Conservation (phyloP, 1,140 invertebrate genomes). For the Aphis gossypii region DNA sequence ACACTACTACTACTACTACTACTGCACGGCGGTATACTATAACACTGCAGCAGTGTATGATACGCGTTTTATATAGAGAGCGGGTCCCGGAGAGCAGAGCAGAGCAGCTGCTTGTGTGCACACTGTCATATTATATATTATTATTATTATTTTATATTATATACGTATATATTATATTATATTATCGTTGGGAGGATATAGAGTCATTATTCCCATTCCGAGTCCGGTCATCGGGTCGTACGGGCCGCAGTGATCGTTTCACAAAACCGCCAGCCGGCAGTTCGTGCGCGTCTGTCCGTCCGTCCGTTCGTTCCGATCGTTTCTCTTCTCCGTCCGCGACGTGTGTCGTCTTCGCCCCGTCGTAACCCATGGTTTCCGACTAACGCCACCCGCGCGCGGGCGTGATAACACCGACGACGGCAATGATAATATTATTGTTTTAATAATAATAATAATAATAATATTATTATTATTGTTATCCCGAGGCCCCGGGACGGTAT, state of each 20-base stretch:
- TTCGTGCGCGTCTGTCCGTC: conserved; percentile 16
- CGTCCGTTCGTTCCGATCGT: not conserved
- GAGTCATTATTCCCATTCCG: conserved; percentile 58
- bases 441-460: not conserved
- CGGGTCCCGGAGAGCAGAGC: conserved; percentile 1
- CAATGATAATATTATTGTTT: not conserved
- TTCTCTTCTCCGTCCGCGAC: not conserved
- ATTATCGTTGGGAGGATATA: conserved; percentile 57
- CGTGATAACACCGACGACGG: not conserved
- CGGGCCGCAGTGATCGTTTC: conserved; percentile 55
- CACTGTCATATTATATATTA: conserved; percentile 58
- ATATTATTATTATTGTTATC: not conserved
- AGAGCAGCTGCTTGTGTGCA: conserved; percentile 52
- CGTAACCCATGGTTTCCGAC: not conserved
- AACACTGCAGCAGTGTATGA: not conserved
- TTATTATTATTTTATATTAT: conserved; percentile 7
- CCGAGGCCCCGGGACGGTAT: not conserved
- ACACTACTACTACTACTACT: conserved; percentile 11
- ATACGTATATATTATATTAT: not conserved
- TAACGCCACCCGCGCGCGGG: no score
- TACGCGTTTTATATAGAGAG: conserved; percentile 29
- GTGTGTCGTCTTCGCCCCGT: not conserved
- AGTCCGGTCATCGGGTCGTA: conserved; percentile 57
- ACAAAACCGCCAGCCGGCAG: conserved; percentile 53
- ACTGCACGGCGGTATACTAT: not conserved